Percentiles rank a stretch among this genome's conserved stretches.
Conservation (phyloP, 2,113 vertebrate species). For the Paradoxurus hermaphroditus region DNA sequence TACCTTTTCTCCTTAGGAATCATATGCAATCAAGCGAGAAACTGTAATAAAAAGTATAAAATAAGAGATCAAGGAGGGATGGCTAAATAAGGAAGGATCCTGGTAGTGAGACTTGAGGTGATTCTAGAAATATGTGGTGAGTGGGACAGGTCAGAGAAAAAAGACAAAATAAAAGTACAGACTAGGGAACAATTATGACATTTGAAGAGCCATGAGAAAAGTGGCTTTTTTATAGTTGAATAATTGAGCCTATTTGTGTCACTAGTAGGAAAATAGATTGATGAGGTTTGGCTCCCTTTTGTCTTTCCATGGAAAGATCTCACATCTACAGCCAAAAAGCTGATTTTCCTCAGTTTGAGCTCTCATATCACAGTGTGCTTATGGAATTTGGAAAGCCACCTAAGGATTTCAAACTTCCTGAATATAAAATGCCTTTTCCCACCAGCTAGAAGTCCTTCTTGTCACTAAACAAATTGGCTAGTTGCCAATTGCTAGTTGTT, state of each 20-base stretch:
- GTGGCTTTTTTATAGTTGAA: background rate
- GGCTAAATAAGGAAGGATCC: background rate
- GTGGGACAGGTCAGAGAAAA: background rate
- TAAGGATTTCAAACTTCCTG: background rate
- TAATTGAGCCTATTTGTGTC: background rate
- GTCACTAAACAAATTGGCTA: background rate
- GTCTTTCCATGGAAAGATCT: background rate
- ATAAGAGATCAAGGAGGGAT: background rate
- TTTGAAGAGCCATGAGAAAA: background rate
- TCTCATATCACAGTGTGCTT: background rate
- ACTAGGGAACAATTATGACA: background rate
- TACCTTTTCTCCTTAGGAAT: background rate
- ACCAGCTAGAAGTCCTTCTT: background rate
- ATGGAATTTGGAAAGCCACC: conserved; percentile 9
- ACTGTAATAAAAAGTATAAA: background rate
- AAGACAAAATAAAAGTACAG: background rate
- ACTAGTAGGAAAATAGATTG: background rate
- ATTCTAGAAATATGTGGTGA: background rate
- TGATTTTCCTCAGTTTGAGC: background rate
- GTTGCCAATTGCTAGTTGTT: too few relatives aligned
- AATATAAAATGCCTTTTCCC: background rate
- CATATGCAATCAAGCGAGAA: background rate
- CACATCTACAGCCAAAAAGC: background rate
- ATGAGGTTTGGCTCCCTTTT: background rate
- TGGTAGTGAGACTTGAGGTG: background rate